Evolutionary conservation across 2,113 vertebrate genomes (phyloP).

Genomic region (Coptodon bakossiorum): DNA sequence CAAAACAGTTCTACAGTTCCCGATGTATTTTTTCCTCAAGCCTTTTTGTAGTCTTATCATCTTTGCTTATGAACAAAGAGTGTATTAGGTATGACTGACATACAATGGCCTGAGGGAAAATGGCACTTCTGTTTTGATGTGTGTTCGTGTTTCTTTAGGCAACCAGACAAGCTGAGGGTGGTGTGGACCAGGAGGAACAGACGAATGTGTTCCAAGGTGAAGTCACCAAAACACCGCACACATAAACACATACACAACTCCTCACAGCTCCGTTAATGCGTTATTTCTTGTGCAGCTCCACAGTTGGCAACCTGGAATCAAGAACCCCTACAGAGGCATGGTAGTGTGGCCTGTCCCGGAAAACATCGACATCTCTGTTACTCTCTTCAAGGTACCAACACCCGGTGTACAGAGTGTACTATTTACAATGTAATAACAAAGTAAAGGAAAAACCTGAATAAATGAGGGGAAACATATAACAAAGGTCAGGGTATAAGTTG

Average conservation of each 20-base stretch:
- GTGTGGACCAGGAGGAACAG: slow-evolving; percentile 89
- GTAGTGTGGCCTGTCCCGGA: slow-evolving; percentile 90
- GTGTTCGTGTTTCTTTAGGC: slow-evolving; percentile 67
- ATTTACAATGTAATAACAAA: background rate
- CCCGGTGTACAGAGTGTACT: background rate
- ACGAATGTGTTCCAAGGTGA: slow-evolving; percentile 86
- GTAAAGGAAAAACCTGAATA: background rate
- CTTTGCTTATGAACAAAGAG: background rate
- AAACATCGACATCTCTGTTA: slow-evolving; percentile 87
- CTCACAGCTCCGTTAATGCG: background rate
- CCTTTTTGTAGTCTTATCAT: background rate
- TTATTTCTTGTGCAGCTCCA: slow-evolving; percentile 72
- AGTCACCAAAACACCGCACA: background rate
- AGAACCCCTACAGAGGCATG: slow-evolving; percentile 85
- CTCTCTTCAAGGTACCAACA: slow-evolving; percentile 81
- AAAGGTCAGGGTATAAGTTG: background rate
- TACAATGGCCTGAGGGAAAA: background rate
- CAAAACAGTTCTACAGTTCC: background rate
- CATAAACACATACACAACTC: background rate
- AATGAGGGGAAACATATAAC: background rate
- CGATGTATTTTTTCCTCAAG: background rate
- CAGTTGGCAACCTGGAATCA: slow-evolving; percentile 88
- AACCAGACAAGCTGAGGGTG: slow-evolving; percentile 86
- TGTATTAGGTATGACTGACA: background rate
- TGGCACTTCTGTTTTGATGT: background rate